Percentiles rank a stretch among this genome's conserved stretches.
Conservation (phyloP, 2,113 vertebrate species). For the Poeciliopsis prolifica region DNA sequence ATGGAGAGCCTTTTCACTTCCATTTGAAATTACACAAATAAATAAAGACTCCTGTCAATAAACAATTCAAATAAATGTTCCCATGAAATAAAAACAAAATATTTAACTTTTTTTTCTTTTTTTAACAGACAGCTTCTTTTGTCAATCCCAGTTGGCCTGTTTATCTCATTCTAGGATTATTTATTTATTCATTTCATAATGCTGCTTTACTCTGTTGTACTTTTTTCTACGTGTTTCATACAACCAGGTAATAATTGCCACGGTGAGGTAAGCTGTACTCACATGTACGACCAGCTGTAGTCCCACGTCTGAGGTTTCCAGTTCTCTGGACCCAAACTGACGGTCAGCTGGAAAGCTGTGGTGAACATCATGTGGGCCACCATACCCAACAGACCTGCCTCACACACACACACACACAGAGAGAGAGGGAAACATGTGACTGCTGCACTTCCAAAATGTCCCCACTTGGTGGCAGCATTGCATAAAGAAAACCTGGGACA, state of each 20-base stretch:
- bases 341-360: conserved; percentile 96
- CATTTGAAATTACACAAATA: too few relatives aligned
- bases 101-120: too few relatives aligned
- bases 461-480: conserved; percentile 67
- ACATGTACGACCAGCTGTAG: conserved; percentile 99
- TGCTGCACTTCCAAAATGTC: neutral
- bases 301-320: conserved; percentile 98
- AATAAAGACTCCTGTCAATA: too few relatives aligned
- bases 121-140: too few relatives aligned
- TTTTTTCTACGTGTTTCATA: too few relatives aligned
- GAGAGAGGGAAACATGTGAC: neutral
- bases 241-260: neutral
- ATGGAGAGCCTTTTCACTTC: too few relatives aligned
- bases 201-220: too few relatives aligned
- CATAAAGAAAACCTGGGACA: neutral
- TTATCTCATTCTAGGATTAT: too few relatives aligned
- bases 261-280: conserved; percentile 34
- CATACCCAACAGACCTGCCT: conserved; percentile 93
- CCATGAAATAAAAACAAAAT: too few relatives aligned
- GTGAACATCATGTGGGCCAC: conserved; percentile 99
- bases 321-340: conserved; percentile 96
- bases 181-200: too few relatives aligned
- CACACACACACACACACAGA: neutral
- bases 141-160: too few relatives aligned
- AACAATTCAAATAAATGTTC: too few relatives aligned